phyloP scores from a whole-genome alignment of 2,797 vertebrate species.

The Notolabrus celidotus region DNA sequence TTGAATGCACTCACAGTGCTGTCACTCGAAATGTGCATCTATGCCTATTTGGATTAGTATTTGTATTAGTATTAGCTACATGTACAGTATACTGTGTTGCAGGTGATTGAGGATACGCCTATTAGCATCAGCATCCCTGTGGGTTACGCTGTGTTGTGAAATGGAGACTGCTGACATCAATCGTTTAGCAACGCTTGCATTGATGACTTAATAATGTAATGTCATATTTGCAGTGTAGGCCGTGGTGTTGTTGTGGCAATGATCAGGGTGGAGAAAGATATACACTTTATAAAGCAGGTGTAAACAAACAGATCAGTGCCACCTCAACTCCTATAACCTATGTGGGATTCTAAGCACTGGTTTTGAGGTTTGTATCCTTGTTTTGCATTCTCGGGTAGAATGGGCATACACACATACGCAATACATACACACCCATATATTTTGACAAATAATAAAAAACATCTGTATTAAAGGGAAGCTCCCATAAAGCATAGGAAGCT shows the following conservation, averaged over 20 bases:
- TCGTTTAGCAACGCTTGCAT: background rate
- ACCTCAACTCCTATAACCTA: background rate
- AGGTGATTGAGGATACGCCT: conserved; percentile 41
- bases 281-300: background rate
- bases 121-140: conserved; percentile 29
- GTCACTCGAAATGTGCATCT: background rate
- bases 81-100: background rate
- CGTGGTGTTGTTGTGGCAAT: background rate
- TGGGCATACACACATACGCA: background rate
- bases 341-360: background rate
- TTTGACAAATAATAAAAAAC: background rate
- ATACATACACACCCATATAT: background rate
- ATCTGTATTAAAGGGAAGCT: too few relatives aligned
- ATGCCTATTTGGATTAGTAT: background rate
- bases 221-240: background rate
- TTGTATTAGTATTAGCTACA: background rate
- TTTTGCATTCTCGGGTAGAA: background rate
- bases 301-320: conserved; percentile 20
- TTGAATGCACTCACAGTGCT: background rate
- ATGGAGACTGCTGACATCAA: conserved; percentile 7
- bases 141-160: conserved; percentile 23
- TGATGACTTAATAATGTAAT: background rate
- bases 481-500: too few relatives aligned
- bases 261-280: background rate
- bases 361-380: background rate